Conservation (phyloP, 2,113 vertebrate genomes). For the Hippolais icterina region DNA sequence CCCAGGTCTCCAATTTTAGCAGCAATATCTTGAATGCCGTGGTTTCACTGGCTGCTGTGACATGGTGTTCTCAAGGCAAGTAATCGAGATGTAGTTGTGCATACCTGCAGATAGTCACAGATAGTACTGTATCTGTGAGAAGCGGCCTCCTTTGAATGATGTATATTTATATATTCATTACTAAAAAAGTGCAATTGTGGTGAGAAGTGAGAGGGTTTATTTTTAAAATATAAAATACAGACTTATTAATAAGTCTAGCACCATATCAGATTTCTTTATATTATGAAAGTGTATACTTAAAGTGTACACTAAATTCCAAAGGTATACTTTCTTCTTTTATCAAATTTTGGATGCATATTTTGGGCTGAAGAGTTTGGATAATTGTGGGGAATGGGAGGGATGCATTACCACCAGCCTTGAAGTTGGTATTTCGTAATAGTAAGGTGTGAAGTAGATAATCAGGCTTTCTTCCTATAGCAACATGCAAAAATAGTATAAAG, state of each 20-base stretch:
- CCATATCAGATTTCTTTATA: background rate
- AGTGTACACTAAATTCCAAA: background rate
- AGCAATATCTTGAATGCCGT: background rate
- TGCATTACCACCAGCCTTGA: background rate
- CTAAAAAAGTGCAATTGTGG: background rate
- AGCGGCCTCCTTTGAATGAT: background rate
- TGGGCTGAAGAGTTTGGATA: background rate
- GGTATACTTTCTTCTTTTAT: background rate
- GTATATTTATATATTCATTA: background rate
- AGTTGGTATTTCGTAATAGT: background rate
- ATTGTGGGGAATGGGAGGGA: rapidly evolving
- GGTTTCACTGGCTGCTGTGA: background rate
- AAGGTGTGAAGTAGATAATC: background rate
- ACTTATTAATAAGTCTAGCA: background rate
- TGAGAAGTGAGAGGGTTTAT: background rate
- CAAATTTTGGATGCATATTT: background rate
- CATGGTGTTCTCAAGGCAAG: background rate
- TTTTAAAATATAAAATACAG: background rate
- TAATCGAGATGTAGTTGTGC: background rate
- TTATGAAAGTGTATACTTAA: background rate
- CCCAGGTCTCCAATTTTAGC: background rate
- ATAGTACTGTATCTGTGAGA: background rate
- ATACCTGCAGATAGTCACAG: background rate
- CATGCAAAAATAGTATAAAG: background rate
- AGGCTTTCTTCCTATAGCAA: background rate